A percentile compares a stretch with the other conserved stretches of the same genome.
Conservation (phyloP, 2,888 invertebrate genomes). For the Cryptops parisi region DNA sequence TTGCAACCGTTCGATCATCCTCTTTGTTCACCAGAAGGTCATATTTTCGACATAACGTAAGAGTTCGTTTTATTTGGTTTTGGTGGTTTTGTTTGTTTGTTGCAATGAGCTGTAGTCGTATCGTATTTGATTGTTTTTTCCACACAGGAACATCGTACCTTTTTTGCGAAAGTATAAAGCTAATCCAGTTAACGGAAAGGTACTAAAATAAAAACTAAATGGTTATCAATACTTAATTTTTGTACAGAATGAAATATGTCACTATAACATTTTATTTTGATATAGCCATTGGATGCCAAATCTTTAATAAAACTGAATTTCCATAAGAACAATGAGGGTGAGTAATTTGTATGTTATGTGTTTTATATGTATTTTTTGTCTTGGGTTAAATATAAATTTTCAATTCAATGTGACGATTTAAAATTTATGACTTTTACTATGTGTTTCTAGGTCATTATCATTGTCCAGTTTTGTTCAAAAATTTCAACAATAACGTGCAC, state of each 20-base stretch:
- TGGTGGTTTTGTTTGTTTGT: too few relatives aligned
- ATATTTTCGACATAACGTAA: slow-evolving; percentile 74
- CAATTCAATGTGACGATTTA: slow-evolving; percentile 4
- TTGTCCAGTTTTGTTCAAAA: slow-evolving; percentile 85
- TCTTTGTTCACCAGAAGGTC: slow-evolving; percentile 76
- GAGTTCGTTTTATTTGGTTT: too few relatives aligned
- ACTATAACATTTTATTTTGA: slow-evolving; percentile 21
- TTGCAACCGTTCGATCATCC: slow-evolving; percentile 86
- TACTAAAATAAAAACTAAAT: slow-evolving; percentile 24
- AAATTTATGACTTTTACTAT: slow-evolving; percentile 3
- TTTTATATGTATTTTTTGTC: neutral
- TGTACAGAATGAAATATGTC: neutral
- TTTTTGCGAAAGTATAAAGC: slow-evolving; percentile 81
- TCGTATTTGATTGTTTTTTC: neutral
- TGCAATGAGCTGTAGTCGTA: too few relatives aligned
- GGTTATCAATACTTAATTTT: slow-evolving; percentile 4
- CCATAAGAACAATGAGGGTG: slow-evolving; percentile 58
- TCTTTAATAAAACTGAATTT: slow-evolving; percentile 72
- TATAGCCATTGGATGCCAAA: slow-evolving; percentile 62
- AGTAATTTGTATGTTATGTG: slow-evolving; percentile 14
- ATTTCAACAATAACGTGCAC: slow-evolving; percentile 83
- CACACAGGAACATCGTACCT: slow-evolving; percentile 49
- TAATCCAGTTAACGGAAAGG: slow-evolving; percentile 87
- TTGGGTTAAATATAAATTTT: too few relatives aligned
- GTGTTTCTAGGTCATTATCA: slow-evolving; percentile 50